Base-by-base conservation (phyloP, 2,888 invertebrate species). In the Trissoscelio sp. region DNA sequence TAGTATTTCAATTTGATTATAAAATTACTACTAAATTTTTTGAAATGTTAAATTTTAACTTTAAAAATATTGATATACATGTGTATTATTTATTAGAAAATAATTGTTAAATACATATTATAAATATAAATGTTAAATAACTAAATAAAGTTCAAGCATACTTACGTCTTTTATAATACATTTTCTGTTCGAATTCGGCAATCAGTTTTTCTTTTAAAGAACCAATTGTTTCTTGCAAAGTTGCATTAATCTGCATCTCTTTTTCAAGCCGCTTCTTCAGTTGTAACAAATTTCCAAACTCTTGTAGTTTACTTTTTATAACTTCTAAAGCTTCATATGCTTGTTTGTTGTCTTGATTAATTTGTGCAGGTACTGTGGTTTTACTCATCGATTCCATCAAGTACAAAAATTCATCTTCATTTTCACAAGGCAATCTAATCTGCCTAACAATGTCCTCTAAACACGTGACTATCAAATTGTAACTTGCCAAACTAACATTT, bases 251-350 rank as follows among this genome's bases (percentile, higher is more conserved):
- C 80, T 92, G 93, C 16, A 90, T 92, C 48, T 94, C 93, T 12
- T 93, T 93, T 42, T 93, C 93, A 6, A 94, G 86, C 81, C 92
- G 94, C 86, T 92, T 93, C 0, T 92, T 92, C 6, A 95, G 85
- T 82, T 94, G 94, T 22, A 93, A 92, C 74, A 94, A 92, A 82
- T 94, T 94, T 5, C 92, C 93, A 24, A 91, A 92, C 51, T 94
- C 93, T 72, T 93, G 93, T 83, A 93, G 91, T 85, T 93, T 93
- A 67, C 87, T 91, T 77, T 93, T 92, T 9, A 93, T 92, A 1
- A 92, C 92, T 83, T 92, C 91, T 42, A 93, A 85, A 84, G 92
- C 93, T 3, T 92, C 92, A 22, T 94, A 94, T 11, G 93, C 90
- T 73, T 91, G 92, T 83, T 93, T 93, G 64, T 92, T 93, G 69